Conservation (phyloP, 2,888 invertebrate genomes). For the Tiliacea citrago region DNA sequence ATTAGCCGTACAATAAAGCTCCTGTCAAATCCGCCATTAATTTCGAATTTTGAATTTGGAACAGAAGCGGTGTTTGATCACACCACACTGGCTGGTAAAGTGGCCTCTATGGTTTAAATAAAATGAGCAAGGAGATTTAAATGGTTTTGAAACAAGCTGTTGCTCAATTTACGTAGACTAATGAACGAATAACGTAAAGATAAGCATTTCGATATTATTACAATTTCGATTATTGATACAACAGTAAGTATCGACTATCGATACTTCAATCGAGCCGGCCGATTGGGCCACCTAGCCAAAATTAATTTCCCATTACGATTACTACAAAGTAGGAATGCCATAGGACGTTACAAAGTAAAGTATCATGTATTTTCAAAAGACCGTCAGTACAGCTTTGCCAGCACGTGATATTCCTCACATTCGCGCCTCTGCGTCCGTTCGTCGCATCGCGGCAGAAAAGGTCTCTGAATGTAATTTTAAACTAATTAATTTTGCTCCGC, state of each 20-base stretch:
- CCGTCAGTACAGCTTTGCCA: constrained; percentile 17
- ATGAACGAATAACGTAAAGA: not conserved
- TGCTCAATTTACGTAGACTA: not conserved
- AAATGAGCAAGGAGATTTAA: constrained; percentile 32
- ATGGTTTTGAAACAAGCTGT: constrained; percentile 16
- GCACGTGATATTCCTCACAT: constrained; percentile 43
- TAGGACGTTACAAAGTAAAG: not conserved
- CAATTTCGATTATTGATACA: not conserved
- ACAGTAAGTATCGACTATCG: not conserved
- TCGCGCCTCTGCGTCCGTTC: not conserved
- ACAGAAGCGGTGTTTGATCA: constrained; percentile 82
- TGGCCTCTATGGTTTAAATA: constrained; percentile 48
- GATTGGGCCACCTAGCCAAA: not conserved
- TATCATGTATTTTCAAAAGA: not conserved
- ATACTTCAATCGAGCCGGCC: not conserved
- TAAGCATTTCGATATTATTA: not conserved
- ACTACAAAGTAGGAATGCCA: not conserved
- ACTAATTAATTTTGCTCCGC: constrained; percentile 77
- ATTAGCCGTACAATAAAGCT: constrained; percentile 89
- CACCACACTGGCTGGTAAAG: constrained; percentile 67
- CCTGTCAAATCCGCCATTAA: constrained; percentile 91
- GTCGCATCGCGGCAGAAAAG: constrained; percentile 22
- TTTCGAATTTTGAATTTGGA: constrained; percentile 88
- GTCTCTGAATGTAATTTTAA: constrained; percentile 70
- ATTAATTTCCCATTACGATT: not conserved